A percentile compares a stretch with the other conserved stretches of the same genome.
Evolutionary conservation across 1,140 invertebrate species (phyloP).

Genomic region (Calliphora vicina): DNA sequence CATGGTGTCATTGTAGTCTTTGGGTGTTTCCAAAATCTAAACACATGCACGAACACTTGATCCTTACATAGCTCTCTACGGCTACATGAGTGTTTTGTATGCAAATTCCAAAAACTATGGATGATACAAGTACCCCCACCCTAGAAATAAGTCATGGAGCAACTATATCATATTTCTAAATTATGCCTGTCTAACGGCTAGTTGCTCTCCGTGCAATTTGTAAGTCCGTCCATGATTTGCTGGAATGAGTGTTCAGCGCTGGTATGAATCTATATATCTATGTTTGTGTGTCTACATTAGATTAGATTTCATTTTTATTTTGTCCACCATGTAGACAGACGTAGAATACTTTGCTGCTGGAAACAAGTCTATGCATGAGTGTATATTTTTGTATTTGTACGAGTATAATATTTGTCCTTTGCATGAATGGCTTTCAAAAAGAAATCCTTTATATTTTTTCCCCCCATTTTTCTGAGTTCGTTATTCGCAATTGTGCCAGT

Average conservation of each 20-base stretch:
- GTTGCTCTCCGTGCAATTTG: neutral
- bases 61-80: neutral
- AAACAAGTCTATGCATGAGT: neutral
- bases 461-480: neutral
- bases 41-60: neutral
- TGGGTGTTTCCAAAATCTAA: neutral
- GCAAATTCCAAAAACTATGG: neutral
- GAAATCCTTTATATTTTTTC: conserved; percentile 3
- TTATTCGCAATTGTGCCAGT: neutral
- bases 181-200: neutral
- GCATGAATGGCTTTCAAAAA: conserved; percentile 22
- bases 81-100: neutral
- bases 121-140: neutral
- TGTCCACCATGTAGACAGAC: neutral
- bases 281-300: neutral
- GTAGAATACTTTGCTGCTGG: neutral
- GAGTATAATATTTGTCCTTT: conserved; percentile 22
- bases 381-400: neutral
- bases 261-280: neutral
- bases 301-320: neutral
- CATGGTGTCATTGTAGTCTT: neutral
- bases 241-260: too few relatives aligned
- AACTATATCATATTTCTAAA: neutral
- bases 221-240: neutral
- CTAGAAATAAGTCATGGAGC: neutral